Conservation (phyloP, 2,113 vertebrate species). For the Gallinago paraguaiae region DNA sequence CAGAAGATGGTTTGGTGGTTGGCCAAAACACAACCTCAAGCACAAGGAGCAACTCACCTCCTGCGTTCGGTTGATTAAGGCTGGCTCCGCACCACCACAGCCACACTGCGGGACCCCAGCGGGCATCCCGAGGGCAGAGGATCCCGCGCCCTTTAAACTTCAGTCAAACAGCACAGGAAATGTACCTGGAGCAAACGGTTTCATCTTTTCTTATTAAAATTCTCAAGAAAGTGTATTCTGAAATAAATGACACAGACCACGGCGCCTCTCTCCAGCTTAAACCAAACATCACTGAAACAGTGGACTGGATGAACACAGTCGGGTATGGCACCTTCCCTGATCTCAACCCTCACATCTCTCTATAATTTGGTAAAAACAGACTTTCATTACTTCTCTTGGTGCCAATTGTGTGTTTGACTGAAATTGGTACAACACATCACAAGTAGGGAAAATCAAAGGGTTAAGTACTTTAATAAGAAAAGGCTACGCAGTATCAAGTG, state of each 20-base stretch:
- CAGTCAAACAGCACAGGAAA: not conserved
- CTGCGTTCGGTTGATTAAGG: accelerated
- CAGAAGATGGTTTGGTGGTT: not conserved
- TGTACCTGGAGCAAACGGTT: not conserved
- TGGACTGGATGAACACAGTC: not conserved
- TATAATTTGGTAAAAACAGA: not conserved
- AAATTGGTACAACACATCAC: not conserved
- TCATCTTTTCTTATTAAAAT: not conserved
- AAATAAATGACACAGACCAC: not conserved
- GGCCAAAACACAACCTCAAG: not conserved
- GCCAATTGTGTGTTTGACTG: not conserved
- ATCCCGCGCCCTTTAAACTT: not conserved
- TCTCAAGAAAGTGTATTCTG: not conserved
- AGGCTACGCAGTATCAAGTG: not conserved
- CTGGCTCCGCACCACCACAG: accelerated
- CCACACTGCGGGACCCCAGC: accelerated
- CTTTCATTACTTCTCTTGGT: not conserved
- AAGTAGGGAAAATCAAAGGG: not conserved
- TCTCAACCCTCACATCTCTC: not conserved
- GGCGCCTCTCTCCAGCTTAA: not conserved
- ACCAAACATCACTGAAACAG: not conserved
- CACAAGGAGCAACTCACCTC: accelerated
- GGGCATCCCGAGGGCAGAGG: not conserved
- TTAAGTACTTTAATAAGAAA: not conserved
- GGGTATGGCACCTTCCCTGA: not conserved